Conservation (phyloP, 2,113 vertebrate genomes). For the Ancistrus triradiatus region DNA sequence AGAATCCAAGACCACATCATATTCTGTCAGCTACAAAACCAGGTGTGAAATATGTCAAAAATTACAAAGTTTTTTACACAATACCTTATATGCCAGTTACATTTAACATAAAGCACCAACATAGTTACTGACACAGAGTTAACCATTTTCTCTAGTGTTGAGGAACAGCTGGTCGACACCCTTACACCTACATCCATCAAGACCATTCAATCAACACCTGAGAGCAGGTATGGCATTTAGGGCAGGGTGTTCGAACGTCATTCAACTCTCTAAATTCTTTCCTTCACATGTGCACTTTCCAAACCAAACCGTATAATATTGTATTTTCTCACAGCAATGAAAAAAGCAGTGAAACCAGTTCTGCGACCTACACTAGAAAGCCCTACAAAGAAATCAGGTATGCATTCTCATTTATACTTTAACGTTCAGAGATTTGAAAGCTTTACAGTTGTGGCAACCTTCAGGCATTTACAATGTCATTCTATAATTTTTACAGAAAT, state of each 20-base stretch:
- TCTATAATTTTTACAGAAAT: slow-evolving; percentile 55
- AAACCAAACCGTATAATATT: slow-evolving; percentile 6
- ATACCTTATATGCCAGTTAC: neutral
- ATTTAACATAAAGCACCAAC: neutral
- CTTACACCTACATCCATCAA: slow-evolving; percentile 54
- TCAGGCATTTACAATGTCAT: neutral
- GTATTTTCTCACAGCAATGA: slow-evolving; percentile 55
- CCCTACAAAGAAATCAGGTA: slow-evolving; percentile 60
- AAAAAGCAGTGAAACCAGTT: slow-evolving; percentile 51
- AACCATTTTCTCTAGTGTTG: slow-evolving; percentile 44
- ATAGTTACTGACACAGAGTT: neutral
- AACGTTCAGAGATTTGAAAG: neutral
- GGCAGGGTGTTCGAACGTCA: slow-evolving; percentile 1
- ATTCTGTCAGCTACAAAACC: slow-evolving; percentile 46
- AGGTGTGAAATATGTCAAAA: slow-evolving; percentile 24
- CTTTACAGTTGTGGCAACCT: slow-evolving; percentile 3
- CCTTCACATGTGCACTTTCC: neutral
- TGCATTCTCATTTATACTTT: slow-evolving; percentile 4
- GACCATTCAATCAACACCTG: slow-evolving; percentile 24
- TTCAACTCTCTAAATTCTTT: neutral
- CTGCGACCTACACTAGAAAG: slow-evolving; percentile 54
- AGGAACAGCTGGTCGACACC: slow-evolving; percentile 55
- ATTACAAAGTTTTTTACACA: neutral
- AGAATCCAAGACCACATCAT: slow-evolving; percentile 33
- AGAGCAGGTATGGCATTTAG: slow-evolving; percentile 48